These are phyloP conservation scores for Orientallactaga bullata DNA, from an alignment of 2,113 vertebrate genomes.

Conservation along the genomic window DNA sequence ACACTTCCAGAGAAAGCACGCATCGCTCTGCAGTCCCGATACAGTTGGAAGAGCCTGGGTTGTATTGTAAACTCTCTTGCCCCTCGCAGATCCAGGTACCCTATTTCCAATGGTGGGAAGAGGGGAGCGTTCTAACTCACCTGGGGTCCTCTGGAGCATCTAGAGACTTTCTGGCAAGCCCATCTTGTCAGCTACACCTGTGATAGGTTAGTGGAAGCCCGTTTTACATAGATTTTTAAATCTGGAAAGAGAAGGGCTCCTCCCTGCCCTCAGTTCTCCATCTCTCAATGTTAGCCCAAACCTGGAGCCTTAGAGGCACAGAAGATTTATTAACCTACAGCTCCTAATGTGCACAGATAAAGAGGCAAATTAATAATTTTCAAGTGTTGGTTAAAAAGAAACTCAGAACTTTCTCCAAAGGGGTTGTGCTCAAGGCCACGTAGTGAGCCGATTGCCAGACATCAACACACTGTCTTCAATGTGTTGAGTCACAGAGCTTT, in stretches of 20 bases:
- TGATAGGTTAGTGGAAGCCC: not conserved
- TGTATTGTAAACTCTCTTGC: no score
- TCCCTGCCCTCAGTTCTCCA: not conserved
- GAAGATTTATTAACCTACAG: conserved; percentile 51
- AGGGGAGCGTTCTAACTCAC: accelerated
- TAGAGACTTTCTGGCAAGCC: accelerated
- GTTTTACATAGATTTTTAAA: not conserved
- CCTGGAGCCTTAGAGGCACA: conserved; percentile 51
- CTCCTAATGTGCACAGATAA: conserved; percentile 75
- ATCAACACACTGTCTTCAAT: not conserved
- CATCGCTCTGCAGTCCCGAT: not conserved
- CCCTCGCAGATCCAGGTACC: accelerated
- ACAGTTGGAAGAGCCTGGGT: accelerated
- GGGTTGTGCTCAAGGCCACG: conserved; percentile 44
- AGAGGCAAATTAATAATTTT: conserved; percentile 78
- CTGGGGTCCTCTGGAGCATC: accelerated
- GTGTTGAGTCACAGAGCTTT: not conserved
- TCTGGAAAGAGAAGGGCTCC: conserved; percentile 44
- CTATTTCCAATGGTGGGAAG: accelerated
- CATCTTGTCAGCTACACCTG: accelerated
- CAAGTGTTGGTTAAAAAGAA: conserved; percentile 73
- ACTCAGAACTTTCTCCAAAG: conserved; percentile 48
- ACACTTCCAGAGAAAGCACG: accelerated
- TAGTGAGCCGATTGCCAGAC: not conserved
- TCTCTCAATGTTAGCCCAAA: not conserved